A percentile compares a stretch with the other conserved stretches of the same genome.
phyloP scores from a whole-genome alignment of 2,113 vertebrate species.

The Podiceps cristatus region DNA sequence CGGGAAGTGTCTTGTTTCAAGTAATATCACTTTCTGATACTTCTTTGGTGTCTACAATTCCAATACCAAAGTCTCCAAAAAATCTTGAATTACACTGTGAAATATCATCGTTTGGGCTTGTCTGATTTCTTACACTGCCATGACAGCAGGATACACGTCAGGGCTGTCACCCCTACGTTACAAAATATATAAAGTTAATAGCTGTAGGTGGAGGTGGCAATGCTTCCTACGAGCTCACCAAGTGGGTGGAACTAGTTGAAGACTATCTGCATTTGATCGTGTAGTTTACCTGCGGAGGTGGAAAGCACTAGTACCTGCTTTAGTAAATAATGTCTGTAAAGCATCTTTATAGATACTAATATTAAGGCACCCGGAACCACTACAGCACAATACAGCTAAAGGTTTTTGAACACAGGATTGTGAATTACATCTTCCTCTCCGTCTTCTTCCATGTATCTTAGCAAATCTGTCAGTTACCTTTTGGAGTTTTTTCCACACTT shows the following conservation, averaged over 20 bases:
- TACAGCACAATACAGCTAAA: not conserved
- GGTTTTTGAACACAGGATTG: not conserved
- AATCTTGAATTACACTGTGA: not conserved
- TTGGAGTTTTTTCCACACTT: not conserved
- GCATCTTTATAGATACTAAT: not conserved
- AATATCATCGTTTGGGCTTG: not conserved
- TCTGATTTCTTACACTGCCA: not conserved
- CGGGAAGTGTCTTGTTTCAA: not conserved
- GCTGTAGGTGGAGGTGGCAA: not conserved
- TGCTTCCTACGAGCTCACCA: not conserved
- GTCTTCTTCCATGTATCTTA: not conserved
- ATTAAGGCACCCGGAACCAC: not conserved
- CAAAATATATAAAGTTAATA: not conserved
- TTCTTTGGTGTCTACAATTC: not conserved
- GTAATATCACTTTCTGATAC: not conserved
- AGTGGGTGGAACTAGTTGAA: not conserved
- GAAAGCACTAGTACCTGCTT: not conserved
- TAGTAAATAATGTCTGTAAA: not conserved
- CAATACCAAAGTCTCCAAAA: not conserved
- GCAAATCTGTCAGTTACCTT: not conserved
- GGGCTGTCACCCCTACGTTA: not conserved
- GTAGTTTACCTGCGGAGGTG: not conserved
- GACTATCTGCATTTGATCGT: not conserved
- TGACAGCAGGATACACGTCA: not conserved
- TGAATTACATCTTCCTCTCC: not conserved